Base-by-base conservation (phyloP, 2,797 vertebrate genomes). In the Lepus townsendii region DNA sequence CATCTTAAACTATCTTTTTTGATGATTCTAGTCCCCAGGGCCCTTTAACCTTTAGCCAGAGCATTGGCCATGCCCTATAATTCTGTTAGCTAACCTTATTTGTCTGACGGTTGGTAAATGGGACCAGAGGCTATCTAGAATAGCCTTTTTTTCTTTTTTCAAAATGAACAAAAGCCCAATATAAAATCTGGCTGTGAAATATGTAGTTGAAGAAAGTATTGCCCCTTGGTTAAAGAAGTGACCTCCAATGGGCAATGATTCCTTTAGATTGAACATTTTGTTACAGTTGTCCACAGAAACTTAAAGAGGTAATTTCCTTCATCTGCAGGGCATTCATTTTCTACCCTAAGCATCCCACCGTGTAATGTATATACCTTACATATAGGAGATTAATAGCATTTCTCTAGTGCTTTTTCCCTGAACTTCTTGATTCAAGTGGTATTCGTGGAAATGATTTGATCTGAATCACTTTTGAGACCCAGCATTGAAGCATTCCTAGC, bases 231-330 rank as follows among this genome's bases (percentile, higher is more conserved):
- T 97, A 94, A 95, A 96, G 84, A 97, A 95, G 92, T 97, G 95
- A 97, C 96, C 95, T 95, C 92, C 96, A 84, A 91, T 89, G 94
- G 92, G 96, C 73, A 86, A 97, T 97, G 96, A 97, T 96, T 97
- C 83, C 95, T 96, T 87, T 66, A 97, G 92, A 97, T 94, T 92
- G 97, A 96, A 94, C 96, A 92, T 97, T 96, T 96, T 96, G 95
- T 97, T 97, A 96, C 95, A 95, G 90, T 95, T 96, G 93, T 96
- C 97, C 96, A 92, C 83, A 76, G 95, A 97, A 97, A 94, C 95
- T 92, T 97, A 96, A 96, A 97, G 93, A 97, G 95, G 96, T 96
- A 96, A 96, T 97, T 97, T 97, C 79, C 96, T 97, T 94, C 93
- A 96, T 97, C 97, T 97, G 79, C 93, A 76, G 93, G 96, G 94